Percentiles rank a stretch among this genome's conserved stretches.
These are phyloP conservation scores for Labroides dimidiatus DNA, from an alignment of 2,797 vertebrate species.

Conservation along the genomic window DNA sequence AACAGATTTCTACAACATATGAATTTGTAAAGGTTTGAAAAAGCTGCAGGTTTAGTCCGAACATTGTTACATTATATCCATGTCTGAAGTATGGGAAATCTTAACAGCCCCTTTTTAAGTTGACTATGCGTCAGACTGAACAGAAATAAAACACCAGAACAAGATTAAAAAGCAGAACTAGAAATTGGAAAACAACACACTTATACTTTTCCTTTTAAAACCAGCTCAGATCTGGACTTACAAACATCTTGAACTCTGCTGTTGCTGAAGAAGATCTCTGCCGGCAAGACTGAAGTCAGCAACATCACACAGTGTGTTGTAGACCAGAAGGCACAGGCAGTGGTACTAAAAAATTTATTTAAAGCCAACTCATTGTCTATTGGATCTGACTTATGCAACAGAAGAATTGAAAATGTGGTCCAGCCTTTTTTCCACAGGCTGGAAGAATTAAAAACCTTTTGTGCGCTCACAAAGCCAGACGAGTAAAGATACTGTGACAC, in stretches of 20 bases:
- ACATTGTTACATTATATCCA: no score
- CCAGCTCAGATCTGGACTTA: neutral
- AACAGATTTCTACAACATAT: no score
- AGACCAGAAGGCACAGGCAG: slow-evolving; percentile 10
- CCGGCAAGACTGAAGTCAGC: slow-evolving; percentile 9
- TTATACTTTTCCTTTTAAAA: neutral
- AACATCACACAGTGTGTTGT: slow-evolving; percentile 1
- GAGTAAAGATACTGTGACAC: neutral
- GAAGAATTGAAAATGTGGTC: slow-evolving; percentile 21
- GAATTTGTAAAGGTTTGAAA: no score
- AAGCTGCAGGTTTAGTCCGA: no score
- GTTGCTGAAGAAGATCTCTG: slow-evolving; percentile 11
- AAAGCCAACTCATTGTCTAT: slow-evolving; percentile 13
- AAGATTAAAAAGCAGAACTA: no score
- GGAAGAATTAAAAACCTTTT: slow-evolving; percentile 24
- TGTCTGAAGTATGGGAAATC: no score
- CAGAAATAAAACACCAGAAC: no score
- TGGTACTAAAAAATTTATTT: slow-evolving; percentile 34
- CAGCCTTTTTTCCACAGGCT: slow-evolving; percentile 13
- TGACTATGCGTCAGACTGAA: no score
- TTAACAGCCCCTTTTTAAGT: no score
- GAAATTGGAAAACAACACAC: no score
- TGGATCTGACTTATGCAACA: slow-evolving; percentile 34
- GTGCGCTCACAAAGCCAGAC: slow-evolving; percentile 9
- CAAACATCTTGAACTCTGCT: neutral